Base-by-base conservation (phyloP, 1,140 invertebrate species). In the Epicauta chinensis region DNA sequence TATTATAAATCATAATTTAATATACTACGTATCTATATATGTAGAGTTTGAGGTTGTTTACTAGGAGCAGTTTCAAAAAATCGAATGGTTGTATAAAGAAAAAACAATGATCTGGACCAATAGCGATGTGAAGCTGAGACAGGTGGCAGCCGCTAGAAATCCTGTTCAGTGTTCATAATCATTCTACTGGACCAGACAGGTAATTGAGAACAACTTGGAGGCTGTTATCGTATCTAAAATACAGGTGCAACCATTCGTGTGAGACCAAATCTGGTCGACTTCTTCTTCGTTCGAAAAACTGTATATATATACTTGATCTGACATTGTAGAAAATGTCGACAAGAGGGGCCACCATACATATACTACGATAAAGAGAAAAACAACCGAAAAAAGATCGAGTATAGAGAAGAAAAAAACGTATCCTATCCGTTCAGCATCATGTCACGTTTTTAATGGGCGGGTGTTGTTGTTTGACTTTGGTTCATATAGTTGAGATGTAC, bases 91-190 rank as follows among this genome's bases (percentile, higher is more conserved):
- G 39, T 40, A 32, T 34, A 36, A 58, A 58, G 53, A 53, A 58
- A 58, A 45, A 58, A 58, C 44, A 39, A 54, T 23, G 7, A 58
- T 60, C 51, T 60, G 55, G 58, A 60, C 58, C 58, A 60, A 60
- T 60, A 14, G 55, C 58, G 40, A 45, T 51, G 51, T 51, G 44
- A 52, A 46, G 42, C 43, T 31, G 58, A 57, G 58, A 60, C 58
- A 60, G 58, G 58, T 60, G 58, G 58, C 55, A 60, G 48, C 58
- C 58, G 58, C 45, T 58, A 55, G 55, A 55, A 60, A 58, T 57
- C 58, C 55, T 58, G 58, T 57, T 60, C 50, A 47, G 51, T 54
- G 52, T 60, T 59, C 48, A 60, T 60, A 60, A 57, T 60, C 58
- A 60, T 47, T 55, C 44, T 47, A 58, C 47, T 60, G 41, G 58